Base-by-base conservation (phyloP, 2,797 vertebrate genomes). In the Streptopelia turtur region DNA sequence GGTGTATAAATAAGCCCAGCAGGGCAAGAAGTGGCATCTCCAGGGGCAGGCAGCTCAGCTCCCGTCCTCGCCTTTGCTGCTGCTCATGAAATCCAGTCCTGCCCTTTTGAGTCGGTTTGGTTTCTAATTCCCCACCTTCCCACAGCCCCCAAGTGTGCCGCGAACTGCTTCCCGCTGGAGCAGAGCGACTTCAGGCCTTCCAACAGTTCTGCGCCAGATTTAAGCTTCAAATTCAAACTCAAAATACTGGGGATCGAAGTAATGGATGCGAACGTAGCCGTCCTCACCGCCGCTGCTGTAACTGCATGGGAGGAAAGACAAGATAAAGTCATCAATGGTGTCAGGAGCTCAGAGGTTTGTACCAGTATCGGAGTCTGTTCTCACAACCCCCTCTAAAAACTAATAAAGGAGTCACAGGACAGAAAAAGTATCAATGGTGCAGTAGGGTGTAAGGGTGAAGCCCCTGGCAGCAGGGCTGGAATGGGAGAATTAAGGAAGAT, bases 231-330 rank as follows among this genome's bases (percentile, higher is more conserved):
- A 98, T 89, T 99, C 99, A 95, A 99, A 99, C 95, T 99, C 99
- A 43, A 99, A 99, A 98, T 99, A 99, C 52, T 99, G 99, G 18
- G 99, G 98, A 83, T 99, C 99, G 10, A 99, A 99, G 98, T 99
- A 99, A 89, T 99, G 99, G 98, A 99, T 99, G 95, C 99, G 99
- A 16, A 98, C 98, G 15, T 99, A 99, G 79, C 99, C 99, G 5
- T 99, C 99, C 84, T 99, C 99, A 15, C 99, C 99, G 11, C 99
- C 99, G 0, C 99, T 99, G 98, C 99, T 99, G 97, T 99, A 99
- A 92, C 99, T 99, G 98, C 55, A 79, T n/a, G 45, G 96, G 30
- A 96, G 7, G 77, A 57, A 64, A 89, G 50, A 22, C 8, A 45
- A 28, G 41, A 87, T 5, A 71, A 30, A 16, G 43, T 82, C 76